Base-by-base conservation (phyloP, 2,113 vertebrate genomes). In the Xiphophorus couchianus region DNA sequence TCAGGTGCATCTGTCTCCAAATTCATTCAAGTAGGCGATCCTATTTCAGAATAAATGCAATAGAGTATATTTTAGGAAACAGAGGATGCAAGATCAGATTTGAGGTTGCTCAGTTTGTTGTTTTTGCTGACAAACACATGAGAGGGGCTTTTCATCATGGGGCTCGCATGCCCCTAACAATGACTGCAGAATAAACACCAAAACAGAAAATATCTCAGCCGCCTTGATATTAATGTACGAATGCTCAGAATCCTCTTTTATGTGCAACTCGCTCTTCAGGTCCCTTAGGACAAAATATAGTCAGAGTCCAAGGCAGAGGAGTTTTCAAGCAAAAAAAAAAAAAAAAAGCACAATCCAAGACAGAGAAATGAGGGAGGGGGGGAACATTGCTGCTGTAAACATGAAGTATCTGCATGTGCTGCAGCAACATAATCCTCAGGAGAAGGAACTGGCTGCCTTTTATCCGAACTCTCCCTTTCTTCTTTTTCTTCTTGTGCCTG, bases 401-500 rank as follows among this genome's bases (percentile, higher is more conserved):
- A 78, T 69, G 64, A 81, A 84, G 80, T 67, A 90, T 89, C 85
- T 85, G 81, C 76, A 90, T 92, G 87, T 84, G 78, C 51, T 61
- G 51, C 85, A 64, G 85, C 81, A 83, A 70, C 73, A 79, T 75
- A 82, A 69, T 70, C 74, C 87, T 88, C 86, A 30, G 69, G 90
- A 89, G 88, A 86, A 69, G 71, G 76, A 86, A 73, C 71, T 5
- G 29, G 68, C 29, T 84, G 72, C 77, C 79, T 91, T 90, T 87
- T 79, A 88, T 90, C 85, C 71, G 15, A 42, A 74, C 44, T 30
- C 69, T 72, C 37, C 37, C 37, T 61, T 54, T 71, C 48, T 3
- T 30, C 25, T 63, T 75, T 19, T 62, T 69, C 22, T 67, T 39
- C 31, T 62, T 76, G 35, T 79, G 67, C 71, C 85, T 84, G 84